Evolutionary conservation across 2,888 invertebrate species (phyloP).

Genomic region (Drosophila picticornis): DNA sequence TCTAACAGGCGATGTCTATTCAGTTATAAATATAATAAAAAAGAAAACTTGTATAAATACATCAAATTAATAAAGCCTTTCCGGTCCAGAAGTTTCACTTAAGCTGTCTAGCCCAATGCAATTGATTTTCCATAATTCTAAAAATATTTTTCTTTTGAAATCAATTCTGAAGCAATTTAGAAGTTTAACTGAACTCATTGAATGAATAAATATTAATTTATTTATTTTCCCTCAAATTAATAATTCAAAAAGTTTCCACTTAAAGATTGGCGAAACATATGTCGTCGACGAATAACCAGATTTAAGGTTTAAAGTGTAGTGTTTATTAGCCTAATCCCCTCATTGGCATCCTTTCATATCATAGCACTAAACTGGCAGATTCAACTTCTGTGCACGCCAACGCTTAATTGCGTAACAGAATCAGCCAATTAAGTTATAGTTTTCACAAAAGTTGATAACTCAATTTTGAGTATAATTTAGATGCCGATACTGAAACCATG

Average conservation of each 20-base stretch:
- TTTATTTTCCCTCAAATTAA: neutral
- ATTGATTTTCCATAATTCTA: neutral
- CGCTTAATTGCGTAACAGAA: conserved; percentile 62
- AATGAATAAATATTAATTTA: too few relatives aligned
- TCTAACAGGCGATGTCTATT: neutral
- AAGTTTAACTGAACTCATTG: neutral
- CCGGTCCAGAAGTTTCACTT: neutral
- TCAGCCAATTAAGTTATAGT: conserved; percentile 67
- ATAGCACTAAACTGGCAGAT: conserved; percentile 3
- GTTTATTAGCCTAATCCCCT: conserved; percentile 23
- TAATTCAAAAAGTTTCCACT: neutral
- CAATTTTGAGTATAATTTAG: conserved; percentile 49
- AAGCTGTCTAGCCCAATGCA: neutral
- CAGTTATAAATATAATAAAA: neutral
- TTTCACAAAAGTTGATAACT: conserved; percentile 58
- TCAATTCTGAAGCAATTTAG: neutral
- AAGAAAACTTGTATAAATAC: neutral
- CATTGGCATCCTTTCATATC: conserved; percentile 21
- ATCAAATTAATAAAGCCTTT: neutral
- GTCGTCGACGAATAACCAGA: neutral
- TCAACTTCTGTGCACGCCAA: conserved; percentile 26
- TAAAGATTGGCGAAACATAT: neutral
- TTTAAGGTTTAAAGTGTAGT: neutral
- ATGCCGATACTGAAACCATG: conserved; percentile 46
- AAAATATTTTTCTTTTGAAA: neutral